Conservation (phyloP, 2,113 vertebrate species). For the Chlorodrepanis virens region DNA sequence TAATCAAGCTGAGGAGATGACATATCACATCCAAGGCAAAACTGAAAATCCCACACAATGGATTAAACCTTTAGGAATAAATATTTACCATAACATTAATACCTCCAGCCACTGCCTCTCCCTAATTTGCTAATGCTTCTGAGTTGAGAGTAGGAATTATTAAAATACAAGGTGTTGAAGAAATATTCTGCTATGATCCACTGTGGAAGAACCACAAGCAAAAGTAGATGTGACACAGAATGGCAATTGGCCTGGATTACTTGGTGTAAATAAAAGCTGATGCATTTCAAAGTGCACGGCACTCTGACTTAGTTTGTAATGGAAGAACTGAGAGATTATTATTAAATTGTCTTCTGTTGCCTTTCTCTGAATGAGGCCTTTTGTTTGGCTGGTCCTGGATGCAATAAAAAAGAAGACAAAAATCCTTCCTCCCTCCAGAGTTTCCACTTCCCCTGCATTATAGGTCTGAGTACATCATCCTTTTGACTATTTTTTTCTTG, state of each 20-base stretch:
- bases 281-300: not conserved
- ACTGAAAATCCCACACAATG: not conserved
- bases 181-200: not conserved
- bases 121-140: not conserved
- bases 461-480: not conserved
- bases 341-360: not conserved
- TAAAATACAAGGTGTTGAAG: not conserved
- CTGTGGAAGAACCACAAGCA: not conserved
- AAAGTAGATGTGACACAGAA: not conserved
- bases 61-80: not conserved
- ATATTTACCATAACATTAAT: not conserved
- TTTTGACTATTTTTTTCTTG: not conserved
- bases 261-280: not conserved
- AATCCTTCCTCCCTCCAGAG: not conserved
- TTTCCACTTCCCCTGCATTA: not conserved
- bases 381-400: not conserved
- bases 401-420: not conserved
- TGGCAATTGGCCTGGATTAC: not conserved
- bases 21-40: not conserved
- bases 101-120: not conserved
- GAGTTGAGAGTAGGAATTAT: not conserved
- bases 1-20: not conserved
- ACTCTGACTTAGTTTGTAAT: not conserved
- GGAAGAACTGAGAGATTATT: not conserved
- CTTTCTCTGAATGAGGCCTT: not conserved